phyloP scores from a whole-genome alignment of 2,113 vertebrate species.

The Silurus asotus region DNA sequence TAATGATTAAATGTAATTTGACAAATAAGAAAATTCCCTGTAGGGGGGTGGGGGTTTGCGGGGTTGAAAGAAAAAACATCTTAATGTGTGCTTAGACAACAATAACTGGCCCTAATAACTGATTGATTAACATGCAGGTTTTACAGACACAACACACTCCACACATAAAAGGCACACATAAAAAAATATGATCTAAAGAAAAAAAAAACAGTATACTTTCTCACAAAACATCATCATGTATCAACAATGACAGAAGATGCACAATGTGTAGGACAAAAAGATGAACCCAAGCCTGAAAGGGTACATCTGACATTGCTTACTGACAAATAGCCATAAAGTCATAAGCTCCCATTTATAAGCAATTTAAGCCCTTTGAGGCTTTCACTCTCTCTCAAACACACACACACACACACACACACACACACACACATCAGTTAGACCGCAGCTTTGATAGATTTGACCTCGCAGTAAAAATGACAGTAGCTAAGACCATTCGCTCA shows the following conservation, averaged over 20 bases:
- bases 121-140: background rate
- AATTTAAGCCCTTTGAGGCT: background rate
- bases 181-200: background rate
- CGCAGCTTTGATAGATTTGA: slow-evolving; percentile 17
- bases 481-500: slow-evolving; percentile 48
- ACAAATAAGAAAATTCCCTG: background rate
- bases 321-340: background rate
- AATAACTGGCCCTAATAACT: background rate
- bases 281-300: slow-evolving; percentile 9
- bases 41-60: background rate
- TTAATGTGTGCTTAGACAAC: background rate
- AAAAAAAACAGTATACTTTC: background rate
- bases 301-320: background rate
- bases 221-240: background rate
- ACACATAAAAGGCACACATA: background rate
- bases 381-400: background rate
- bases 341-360: background rate
- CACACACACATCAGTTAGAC: background rate
- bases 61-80: too few species aligned
- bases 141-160: background rate
- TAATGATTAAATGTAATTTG: background rate
- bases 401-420: background rate
- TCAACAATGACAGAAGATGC: background rate
- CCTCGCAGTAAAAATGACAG: slow-evolving; percentile 21
- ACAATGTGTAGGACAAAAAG: background rate